Percentiles rank a stretch among this genome's conserved stretches.
Evolutionary conservation across 23 tunicate species (phyloP).

Genomic region (Styela plicata): DNA sequence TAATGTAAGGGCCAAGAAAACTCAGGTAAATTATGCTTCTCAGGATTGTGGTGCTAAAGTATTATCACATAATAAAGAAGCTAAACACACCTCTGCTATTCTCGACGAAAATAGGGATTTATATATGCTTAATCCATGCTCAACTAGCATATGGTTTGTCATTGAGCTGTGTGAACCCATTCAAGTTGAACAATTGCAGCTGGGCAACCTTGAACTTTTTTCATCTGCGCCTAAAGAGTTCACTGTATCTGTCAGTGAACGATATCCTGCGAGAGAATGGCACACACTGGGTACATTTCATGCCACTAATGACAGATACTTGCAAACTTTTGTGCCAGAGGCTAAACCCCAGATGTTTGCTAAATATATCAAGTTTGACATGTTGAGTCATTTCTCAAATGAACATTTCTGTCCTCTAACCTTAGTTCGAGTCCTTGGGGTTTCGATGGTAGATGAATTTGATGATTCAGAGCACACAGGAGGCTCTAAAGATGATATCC

Average conservation of each 20-base stretch:
- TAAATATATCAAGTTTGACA: constrained; percentile 86
- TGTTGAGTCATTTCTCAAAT: constrained; percentile 86
- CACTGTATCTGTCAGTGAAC: constrained; percentile 69
- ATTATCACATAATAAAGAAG: constrained; percentile 67
- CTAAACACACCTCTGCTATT: constrained; percentile 74
- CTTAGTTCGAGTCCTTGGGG: constrained; percentile 78
- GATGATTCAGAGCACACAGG: constrained; percentile 46
- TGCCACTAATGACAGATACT: constrained; percentile 60
- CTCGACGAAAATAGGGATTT: constrained; percentile 85
- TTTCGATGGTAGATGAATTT: constrained; percentile 93
- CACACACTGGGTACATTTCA: constrained; percentile 63
- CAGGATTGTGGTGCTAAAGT: constrained; percentile 95
- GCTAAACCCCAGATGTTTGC: constrained; percentile 73
- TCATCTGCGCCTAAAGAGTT: constrained; percentile 79
- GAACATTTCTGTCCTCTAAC: constrained; percentile 96
- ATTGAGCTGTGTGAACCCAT: constrained; percentile 91
- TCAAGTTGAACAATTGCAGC: constrained; percentile 84
- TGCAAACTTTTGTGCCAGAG: constrained; percentile 65
- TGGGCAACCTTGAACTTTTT: constrained; percentile 81
- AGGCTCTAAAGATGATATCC: background rate
- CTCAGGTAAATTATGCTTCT: constrained; percentile 87
- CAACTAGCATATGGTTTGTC: constrained; percentile 71
- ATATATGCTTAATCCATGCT: constrained; percentile 93
- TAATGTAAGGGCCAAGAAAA: constrained; percentile 73
- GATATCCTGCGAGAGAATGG: constrained; percentile 93